phyloP scores from a whole-genome alignment of 2,797 vertebrate species.

The Sitta carolinensis region DNA sequence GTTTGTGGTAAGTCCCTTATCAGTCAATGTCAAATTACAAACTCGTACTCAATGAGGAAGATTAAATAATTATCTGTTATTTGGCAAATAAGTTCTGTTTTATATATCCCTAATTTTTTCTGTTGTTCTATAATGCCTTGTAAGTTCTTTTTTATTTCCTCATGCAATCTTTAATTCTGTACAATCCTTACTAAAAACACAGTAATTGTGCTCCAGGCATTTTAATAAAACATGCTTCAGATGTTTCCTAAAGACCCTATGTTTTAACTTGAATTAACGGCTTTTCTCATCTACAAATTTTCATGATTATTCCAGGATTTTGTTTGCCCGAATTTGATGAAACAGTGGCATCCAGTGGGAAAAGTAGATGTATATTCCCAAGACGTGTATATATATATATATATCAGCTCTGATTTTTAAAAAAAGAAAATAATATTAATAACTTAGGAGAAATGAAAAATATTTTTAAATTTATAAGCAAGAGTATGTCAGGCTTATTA shows the following conservation, averaged over 20 bases:
- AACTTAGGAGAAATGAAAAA: not conserved
- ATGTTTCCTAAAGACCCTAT: not conserved
- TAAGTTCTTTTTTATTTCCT: not conserved
- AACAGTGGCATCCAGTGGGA: slow-evolving; percentile 58
- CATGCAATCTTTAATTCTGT: not conserved
- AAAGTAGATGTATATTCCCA: not conserved
- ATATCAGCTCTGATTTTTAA: not conserved
- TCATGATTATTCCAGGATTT: not conserved
- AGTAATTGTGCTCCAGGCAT: not conserved
- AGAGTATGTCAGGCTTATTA: not conserved
- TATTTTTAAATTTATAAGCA: not conserved
- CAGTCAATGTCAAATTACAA: not conserved
- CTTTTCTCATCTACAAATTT: not conserved
- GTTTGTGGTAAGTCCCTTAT: not conserved
- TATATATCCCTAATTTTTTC: not conserved
- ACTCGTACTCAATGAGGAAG: not conserved
- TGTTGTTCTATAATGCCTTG: not conserved
- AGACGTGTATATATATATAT: not conserved
- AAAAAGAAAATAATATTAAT: not conserved
- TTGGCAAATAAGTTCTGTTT: not conserved
- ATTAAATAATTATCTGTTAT: not conserved
- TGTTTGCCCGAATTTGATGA: slow-evolving; percentile 39
- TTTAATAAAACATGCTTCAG: slow-evolving; percentile 28
- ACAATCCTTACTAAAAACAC: not conserved
- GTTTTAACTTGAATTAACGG: not conserved